phyloP scores from a whole-genome alignment of 2,113 vertebrate species.

The Loxodonta africana region DNA sequence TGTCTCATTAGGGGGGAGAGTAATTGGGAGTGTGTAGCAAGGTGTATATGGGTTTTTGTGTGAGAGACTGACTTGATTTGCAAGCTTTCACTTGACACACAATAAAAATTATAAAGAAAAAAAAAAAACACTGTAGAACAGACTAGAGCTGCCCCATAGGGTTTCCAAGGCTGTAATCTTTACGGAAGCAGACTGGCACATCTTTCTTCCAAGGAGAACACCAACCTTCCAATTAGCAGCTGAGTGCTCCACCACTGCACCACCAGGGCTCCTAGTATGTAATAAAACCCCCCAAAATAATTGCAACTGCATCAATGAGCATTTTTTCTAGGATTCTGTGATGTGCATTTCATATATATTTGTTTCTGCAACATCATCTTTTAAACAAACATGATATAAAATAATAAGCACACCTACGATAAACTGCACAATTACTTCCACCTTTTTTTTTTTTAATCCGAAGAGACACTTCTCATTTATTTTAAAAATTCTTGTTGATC shows the following conservation, averaged over 20 bases:
- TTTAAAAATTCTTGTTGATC: conserved; percentile 4
- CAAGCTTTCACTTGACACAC: too few species aligned
- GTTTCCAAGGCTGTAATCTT: neutral
- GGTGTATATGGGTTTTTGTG: too few species aligned
- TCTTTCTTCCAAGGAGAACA: neutral
- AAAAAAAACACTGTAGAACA: too few species aligned
- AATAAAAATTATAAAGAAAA: too few species aligned
- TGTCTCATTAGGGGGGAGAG: too few species aligned
- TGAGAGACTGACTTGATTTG: too few species aligned
- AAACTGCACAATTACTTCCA: conserved; percentile 14
- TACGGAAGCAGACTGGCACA: neutral
- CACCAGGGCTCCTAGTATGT: too few species aligned
- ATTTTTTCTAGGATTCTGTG: conserved; percentile 45
- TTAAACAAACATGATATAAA: conserved; percentile 22
- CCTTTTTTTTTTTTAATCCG: neutral
- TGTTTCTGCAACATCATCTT: neutral
- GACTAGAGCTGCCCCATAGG: neutral
- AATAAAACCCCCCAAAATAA: conserved; percentile 44
- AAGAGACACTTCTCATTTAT: conserved; percentile 41
- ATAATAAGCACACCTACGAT: conserved; percentile 29
- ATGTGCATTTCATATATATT: neutral
- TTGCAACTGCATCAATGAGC: conserved; percentile 22
- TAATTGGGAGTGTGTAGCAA: too few species aligned
- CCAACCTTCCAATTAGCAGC: too few species aligned
- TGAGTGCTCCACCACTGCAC: too few species aligned